Conservation (phyloP, 2,797 vertebrate genomes). For the Tympanoctomys barrerae region DNA sequence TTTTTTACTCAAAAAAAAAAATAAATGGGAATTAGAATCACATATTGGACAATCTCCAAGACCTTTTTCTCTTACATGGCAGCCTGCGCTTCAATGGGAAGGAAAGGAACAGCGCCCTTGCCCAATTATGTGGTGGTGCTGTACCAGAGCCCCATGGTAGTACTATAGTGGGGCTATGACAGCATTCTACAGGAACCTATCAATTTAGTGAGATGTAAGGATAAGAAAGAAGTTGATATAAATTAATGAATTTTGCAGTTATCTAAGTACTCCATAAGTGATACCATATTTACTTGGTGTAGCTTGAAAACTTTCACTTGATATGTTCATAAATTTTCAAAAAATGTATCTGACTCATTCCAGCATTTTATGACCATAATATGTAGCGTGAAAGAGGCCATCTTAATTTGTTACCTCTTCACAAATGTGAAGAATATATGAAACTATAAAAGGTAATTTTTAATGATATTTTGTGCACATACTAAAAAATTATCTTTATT, state of each 20-base stretch:
- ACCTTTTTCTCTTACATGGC: not conserved
- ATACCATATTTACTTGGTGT: not conserved
- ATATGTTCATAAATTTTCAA: slow-evolving; percentile 12
- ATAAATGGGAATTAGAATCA: not conserved
- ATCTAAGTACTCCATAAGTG: not conserved
- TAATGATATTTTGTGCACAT: not conserved
- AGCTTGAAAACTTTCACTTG: slow-evolving; percentile 23
- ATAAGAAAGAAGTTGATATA: not conserved
- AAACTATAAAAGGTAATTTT: not conserved
- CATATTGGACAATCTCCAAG: not conserved
- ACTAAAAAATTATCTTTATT: not conserved
- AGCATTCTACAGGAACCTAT: not conserved
- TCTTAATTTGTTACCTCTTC: slow-evolving; percentile 18
- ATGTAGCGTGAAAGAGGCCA: not conserved
- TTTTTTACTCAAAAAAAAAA: slow-evolving; percentile 50
- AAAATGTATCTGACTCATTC: not conserved
- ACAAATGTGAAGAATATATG: not conserved
- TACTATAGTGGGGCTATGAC: not conserved
- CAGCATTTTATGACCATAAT: not conserved
- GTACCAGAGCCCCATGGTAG: not conserved
- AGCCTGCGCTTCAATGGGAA: not conserved
- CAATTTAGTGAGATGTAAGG: not conserved
- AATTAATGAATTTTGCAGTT: not conserved
- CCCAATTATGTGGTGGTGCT: not conserved
- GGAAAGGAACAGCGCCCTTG: not conserved